Percentiles rank a stretch among this genome's conserved stretches.
phyloP scores from a whole-genome alignment of 1,140 invertebrate genomes.

The Anthonomus grandis region DNA sequence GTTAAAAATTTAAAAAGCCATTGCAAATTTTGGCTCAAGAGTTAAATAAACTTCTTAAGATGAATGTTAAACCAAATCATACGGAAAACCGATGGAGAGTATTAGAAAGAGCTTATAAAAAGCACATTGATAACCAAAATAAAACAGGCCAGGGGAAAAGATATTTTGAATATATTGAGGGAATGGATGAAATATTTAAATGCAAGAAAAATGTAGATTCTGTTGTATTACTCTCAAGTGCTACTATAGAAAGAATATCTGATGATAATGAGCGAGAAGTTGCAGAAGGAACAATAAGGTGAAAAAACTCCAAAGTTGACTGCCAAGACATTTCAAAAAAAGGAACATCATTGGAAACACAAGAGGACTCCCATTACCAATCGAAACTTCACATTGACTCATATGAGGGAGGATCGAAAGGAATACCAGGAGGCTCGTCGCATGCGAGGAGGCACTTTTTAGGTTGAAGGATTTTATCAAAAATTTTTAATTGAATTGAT shows the following conservation, averaged over 20 bases:
- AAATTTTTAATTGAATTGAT: too few relatives aligned
- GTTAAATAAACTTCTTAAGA: not conserved
- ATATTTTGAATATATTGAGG: slow-evolving; percentile 21
- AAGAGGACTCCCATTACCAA: slow-evolving; percentile 3
- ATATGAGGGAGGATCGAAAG: not conserved
- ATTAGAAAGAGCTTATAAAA: slow-evolving; percentile 25
- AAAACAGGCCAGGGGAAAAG: slow-evolving; percentile 28
- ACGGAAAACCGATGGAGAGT: slow-evolving; percentile 28
- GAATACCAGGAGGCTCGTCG: not conserved
- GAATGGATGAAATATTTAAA: slow-evolving; percentile 25
- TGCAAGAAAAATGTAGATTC: slow-evolving; percentile 23
- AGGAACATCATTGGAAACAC: not conserved
- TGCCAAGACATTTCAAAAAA: too few relatives aligned
- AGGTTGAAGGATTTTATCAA: too few relatives aligned
- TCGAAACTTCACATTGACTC: slow-evolving; percentile 6
- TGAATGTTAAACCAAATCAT: slow-evolving; percentile 4
- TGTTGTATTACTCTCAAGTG: slow-evolving; percentile 7
- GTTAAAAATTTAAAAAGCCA: slow-evolving; percentile 10
- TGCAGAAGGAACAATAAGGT: not conserved
- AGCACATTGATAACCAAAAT: slow-evolving; percentile 22
- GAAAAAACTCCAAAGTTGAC: not conserved
- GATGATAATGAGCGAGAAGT: too few relatives aligned
- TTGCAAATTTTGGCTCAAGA: slow-evolving; percentile 4
- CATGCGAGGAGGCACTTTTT: too few relatives aligned
- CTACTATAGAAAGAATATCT: slow-evolving; percentile 3